Evolutionary conservation across 2,797 vertebrate species (phyloP), one percentile per base, ranked within the genome.

Genomic region (Melanotaenia maccullochi): DNA sequence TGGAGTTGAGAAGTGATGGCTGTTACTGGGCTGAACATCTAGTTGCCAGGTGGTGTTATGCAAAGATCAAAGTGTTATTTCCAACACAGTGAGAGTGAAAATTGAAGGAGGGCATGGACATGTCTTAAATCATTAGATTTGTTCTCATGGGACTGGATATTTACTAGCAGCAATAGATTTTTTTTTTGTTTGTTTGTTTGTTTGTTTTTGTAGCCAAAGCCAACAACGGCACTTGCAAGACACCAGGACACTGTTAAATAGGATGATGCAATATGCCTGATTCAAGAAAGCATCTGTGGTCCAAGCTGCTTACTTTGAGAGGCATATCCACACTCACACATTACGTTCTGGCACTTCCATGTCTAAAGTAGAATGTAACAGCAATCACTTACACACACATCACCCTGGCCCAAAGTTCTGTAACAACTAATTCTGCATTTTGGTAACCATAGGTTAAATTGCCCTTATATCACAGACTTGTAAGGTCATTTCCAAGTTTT

Each of bases 221-320:
- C 58, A 59, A 58, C 14, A 14, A 63, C 3, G 20, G 59, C 1
- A 0, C 51, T 24, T 58, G 12, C 4, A 22, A 51, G 60, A 67
- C 28, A 36, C 42, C 35, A 24, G 35, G 76, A 64, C 35, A 74
- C 55, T 24, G 30, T 60, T 40, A 25, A 71, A 60, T 2, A 58
- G 63, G 33, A 54, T 60, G n/a, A 83, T 28, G 22, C 57, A 78
- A 66, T 55, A 30, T 38, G 65, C 20, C 35, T 16, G 51, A 85
- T 73, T 74, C 55, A 64, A 73, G 49, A 60, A 79, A 82, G 81
- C 81, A 87, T 85, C 74, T 76, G 75, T 22, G n/a, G 25, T 70
- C 44, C 49, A 73, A 85, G 76, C 70, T 81, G 75, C 78, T 55
- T 35, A 30, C 30, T 71, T 79, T 22, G 33, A 70, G 58, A 25